These are phyloP conservation scores for Acropternis orthonyx DNA, from an alignment of 2,797 vertebrate genomes.

Conservation along the genomic window DNA sequence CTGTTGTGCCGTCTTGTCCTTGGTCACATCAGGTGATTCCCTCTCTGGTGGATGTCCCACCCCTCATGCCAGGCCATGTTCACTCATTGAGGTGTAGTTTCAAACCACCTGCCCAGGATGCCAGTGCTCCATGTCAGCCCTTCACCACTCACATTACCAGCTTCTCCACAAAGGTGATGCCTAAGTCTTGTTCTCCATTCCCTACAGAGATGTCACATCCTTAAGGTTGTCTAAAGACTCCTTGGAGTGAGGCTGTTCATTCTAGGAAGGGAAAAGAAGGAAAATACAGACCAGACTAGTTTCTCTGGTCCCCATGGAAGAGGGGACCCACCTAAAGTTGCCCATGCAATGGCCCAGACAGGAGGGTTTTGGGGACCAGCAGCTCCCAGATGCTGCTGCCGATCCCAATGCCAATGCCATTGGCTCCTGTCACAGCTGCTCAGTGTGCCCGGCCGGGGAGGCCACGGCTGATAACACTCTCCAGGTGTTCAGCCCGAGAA, in stretches of 20 bases:
- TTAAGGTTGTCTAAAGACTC: neutral
- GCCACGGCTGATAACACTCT: slow-evolving; percentile 77
- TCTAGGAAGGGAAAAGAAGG: neutral
- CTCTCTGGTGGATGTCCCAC: neutral
- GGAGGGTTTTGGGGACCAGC: neutral
- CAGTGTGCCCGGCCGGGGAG: neutral
- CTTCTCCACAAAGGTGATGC: neutral
- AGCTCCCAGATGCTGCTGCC: neutral
- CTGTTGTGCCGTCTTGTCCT: neutral
- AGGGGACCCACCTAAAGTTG: neutral
- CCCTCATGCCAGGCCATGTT: neutral
- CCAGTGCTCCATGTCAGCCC: neutral
- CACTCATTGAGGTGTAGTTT: neutral
- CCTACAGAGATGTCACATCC: neutral
- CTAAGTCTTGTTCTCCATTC: neutral
- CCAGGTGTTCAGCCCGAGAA: slow-evolving; percentile 87
- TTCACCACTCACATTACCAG: neutral
- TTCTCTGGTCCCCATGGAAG: neutral
- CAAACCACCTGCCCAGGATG: neutral
- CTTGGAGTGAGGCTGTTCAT: neutral
- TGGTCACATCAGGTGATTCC: neutral
- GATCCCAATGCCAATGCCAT: neutral
- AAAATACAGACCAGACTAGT: neutral
- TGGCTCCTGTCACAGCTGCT: slow-evolving; percentile 57
- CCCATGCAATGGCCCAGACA: neutral